Evolutionary conservation across 2,797 vertebrate genomes (phyloP).

Genomic region (Coregonus ussuriensis): DNA sequence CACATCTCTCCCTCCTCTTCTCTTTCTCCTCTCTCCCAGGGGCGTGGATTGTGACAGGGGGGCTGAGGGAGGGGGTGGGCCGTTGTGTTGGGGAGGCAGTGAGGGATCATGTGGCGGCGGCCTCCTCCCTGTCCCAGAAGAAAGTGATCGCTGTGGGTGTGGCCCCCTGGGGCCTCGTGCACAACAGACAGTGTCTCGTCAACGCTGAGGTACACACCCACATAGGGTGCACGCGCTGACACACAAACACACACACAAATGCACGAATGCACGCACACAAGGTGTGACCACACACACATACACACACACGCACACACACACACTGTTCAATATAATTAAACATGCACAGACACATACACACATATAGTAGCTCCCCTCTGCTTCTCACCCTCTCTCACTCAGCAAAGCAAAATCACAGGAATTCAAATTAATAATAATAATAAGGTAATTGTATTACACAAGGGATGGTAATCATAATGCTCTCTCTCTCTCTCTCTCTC

Average conservation of each 20-base stretch:
- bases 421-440: background rate
- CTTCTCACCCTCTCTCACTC: background rate
- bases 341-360: background rate
- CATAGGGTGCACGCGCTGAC: background rate
- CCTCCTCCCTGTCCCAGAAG: slow-evolving; percentile 65
- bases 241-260: background rate
- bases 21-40: slow-evolving; percentile 58
- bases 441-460: background rate
- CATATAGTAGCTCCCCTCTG: background rate
- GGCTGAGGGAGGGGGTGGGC: slow-evolving; percentile 79
- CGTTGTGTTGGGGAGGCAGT: slow-evolving; percentile 84
- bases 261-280: background rate
- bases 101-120: slow-evolving; percentile 79
- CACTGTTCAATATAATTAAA: too few relatives aligned
- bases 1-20: background rate
- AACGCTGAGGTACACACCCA: slow-evolving; percentile 75
- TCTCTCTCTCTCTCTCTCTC: background rate
- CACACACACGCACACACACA: background rate
- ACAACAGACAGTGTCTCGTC: slow-evolving; percentile 73
- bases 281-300: background rate
- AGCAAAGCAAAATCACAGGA: background rate
- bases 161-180: slow-evolving; percentile 83
- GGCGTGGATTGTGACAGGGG: slow-evolving; percentile 85
- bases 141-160: slow-evolving; percentile 85
- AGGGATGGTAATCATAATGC: background rate